Percentiles rank a stretch among this genome's conserved stretches.
phyloP scores from a whole-genome alignment of 2,888 invertebrate species.

The Candidula unifasciata region DNA sequence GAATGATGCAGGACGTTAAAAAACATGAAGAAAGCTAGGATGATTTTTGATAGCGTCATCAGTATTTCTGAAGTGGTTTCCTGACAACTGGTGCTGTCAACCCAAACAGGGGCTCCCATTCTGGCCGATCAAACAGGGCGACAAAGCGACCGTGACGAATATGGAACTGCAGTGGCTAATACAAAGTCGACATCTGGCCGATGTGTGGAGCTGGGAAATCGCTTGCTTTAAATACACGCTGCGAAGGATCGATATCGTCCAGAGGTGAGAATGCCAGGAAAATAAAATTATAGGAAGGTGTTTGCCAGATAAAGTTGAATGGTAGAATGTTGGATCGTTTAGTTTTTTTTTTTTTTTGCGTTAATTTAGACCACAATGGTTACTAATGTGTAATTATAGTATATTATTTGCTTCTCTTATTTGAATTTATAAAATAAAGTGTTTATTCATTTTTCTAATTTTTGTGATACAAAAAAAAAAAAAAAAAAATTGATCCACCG shows the following conservation, averaged over 20 bases:
- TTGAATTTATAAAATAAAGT: too few species aligned
- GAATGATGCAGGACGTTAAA: neutral
- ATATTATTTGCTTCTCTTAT: too few species aligned
- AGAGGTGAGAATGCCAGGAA: constrained; percentile 34
- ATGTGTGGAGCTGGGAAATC: neutral
- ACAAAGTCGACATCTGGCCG: constrained; percentile 29
- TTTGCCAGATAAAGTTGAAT: neutral
- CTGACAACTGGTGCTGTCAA: constrained; percentile 13
- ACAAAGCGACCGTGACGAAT: constrained; percentile 36
- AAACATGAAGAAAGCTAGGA: neutral
- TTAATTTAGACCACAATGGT: too few species aligned
- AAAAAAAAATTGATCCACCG: too few species aligned
- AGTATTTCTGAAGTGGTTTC: constrained; percentile 22
- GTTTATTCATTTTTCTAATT: too few species aligned
- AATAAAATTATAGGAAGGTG: neutral
- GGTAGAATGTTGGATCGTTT: neutral
- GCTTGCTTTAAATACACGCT: neutral
- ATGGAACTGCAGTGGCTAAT: neutral
- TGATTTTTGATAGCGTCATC: constrained; percentile 10
- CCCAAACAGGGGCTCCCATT: neutral
- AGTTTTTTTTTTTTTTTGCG: too few species aligned
- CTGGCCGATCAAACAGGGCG: neutral
- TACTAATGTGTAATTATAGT: too few species aligned
- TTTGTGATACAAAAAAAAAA: too few species aligned
- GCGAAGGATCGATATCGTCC: neutral